Evolutionary conservation across 2,888 invertebrate genomes (phyloP), one percentile per base, ranked within the genome.

Genomic region (Ichneumoninae sp.): DNA sequence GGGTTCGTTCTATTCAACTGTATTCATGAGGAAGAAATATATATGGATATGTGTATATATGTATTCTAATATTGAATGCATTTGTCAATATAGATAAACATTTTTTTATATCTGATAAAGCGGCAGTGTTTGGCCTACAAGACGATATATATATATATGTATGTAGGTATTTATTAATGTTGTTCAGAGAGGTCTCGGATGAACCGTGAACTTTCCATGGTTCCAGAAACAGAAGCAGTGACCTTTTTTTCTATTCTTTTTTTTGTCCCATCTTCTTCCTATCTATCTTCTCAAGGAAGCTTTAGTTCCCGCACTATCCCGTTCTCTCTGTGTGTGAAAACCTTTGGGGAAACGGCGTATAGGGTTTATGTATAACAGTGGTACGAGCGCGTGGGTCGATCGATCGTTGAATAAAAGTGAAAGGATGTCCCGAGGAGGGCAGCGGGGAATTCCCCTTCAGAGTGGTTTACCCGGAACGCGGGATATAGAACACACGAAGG

Each of bases 401-500:
- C 90, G 90, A 90, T 91, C 84, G 88, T 33, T 70, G 81, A 78
- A 81, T 89, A 90, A 90, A 90, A 91, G 90, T 90, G 88, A 90
- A 89, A 90, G 87, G 87, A 81, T 77, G 83, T 81, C 26, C 68
- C 76, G 81, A 81, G 71, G 71, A 69, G 52, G 50, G 71, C 40
- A 65, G 65, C 66, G 40, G 22, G 22, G 47, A 75, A 22, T 13
- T 19, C 3, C 30, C 73, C 54, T 57, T 44, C 57, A 65, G 65
- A 81, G 69, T 81, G 77, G 52, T 50, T 69, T 74, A 47, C 63
- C 74, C 77, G 52, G 44, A 63, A 36, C 44, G 36, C 16, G 26
- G 30, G 36, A 60, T 33, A 76, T 4, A 68, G 54, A 54, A 19
- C n/a, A 66, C 36, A 6, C 60, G 22, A 13, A 30, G 13, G 52